A percentile compares a stretch with the other conserved stretches of the same genome.
phyloP scores from a whole-genome alignment of 2,888 invertebrate species.

The Empis stercorea region DNA sequence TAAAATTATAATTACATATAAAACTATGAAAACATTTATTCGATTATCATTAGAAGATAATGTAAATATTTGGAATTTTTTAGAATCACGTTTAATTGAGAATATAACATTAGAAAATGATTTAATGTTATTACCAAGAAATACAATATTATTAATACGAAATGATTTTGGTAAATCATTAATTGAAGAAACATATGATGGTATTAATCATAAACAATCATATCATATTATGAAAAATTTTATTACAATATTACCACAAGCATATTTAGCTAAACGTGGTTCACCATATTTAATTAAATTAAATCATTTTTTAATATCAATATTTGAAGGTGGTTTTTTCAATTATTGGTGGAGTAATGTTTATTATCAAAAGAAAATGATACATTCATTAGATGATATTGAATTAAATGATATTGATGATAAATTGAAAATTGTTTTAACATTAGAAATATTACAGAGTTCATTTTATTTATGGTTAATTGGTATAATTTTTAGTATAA shows the following conservation, averaged over 20 bases:
- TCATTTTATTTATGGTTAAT: slow-evolving; percentile 28
- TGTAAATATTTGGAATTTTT: background rate
- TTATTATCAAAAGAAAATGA: background rate
- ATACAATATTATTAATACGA: slow-evolving; percentile 21
- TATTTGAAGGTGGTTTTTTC: slow-evolving; percentile 24
- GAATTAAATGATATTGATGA: background rate
- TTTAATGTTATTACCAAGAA: background rate
- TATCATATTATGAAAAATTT: slow-evolving; percentile 28
- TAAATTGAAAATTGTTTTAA: slow-evolving; percentile 19
- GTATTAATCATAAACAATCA: slow-evolving; percentile 18
- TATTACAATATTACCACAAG: slow-evolving; percentile 21
- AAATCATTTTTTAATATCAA: slow-evolving; percentile 18
- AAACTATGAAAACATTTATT: background rate
- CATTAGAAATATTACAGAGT: slow-evolving; percentile 26
- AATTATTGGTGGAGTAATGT: slow-evolving; percentile 21
- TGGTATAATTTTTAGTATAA: slow-evolving; percentile 11
- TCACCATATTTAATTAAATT: slow-evolving; percentile 25
- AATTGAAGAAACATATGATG: slow-evolving; percentile 23
- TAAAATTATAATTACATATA: background rate
- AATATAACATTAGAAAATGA: background rate
- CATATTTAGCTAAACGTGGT: slow-evolving; percentile 22
- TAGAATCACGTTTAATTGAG: background rate
- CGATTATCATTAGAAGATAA: background rate
- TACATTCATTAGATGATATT: background rate
- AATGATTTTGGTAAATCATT: slow-evolving; percentile 23